Base-by-base conservation (phyloP, 1,140 invertebrate genomes). In the Drosophila persimilis region DNA sequence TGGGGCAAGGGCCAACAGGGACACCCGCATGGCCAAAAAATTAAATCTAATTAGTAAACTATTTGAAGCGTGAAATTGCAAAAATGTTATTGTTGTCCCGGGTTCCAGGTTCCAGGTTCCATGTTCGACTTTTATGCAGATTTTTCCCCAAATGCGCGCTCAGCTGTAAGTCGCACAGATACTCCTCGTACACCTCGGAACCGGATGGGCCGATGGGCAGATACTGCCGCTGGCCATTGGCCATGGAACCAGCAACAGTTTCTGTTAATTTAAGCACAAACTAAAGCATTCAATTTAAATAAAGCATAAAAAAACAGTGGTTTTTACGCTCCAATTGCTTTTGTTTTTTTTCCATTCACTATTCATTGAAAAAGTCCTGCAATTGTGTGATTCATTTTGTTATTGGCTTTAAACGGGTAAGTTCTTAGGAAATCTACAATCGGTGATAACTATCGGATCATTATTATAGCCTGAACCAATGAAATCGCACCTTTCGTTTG, bases 41-140 rank as follows among this genome's bases (percentile, higher is more conserved):
- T 83, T 83, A 88, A 72, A 89, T 89, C 85, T 89, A 89, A 89
- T 89, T 89, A 89, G 85, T 89, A 89, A 89, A 89, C 71, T 89
- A 89, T 89, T 89, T 85, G 85, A 89, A 81, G 85, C 85, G 86
- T 89, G 85, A 89, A 89, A 89, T 89, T 89, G 85, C 35, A 85
- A 81, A 89, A 85, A 89, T 81, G 70, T 88, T 83, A 88, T 80
- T 85, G 75, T 76, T 65, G 61, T 69, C 2, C 48, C 24, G 5
- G 24, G 24, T 26, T 26, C 24, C 24, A 26, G 22, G 22, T 24
- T 24, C 22, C 22, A 4, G 3, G 24, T 24, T 24, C 24, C 24
- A 24, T 31, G 8, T 15, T 58, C 63, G 35, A 39, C 35, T 52
- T 77, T 77, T 74, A 88, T 88, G 70, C 74, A 81, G 78, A 81